Evolutionary conservation across 2,888 invertebrate species (phyloP).

Genomic region (Periphyllus acericola): DNA sequence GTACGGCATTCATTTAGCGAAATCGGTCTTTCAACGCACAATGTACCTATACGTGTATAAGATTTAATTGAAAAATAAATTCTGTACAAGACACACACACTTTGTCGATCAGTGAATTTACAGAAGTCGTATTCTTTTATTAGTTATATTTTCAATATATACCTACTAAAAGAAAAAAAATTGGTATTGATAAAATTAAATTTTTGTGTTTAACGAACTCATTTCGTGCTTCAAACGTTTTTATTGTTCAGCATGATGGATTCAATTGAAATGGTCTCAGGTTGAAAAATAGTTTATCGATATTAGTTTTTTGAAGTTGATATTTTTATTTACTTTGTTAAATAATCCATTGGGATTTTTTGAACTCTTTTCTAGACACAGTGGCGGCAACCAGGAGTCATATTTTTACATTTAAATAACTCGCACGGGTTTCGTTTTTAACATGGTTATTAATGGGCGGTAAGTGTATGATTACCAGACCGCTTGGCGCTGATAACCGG

Average conservation of each 20-base stretch:
- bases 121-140: neutral
- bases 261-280: neutral
- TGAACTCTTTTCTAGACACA: slow-evolving; percentile 10
- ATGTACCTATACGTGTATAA: neutral
- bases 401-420: slow-evolving; percentile 37
- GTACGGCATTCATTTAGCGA: neutral
- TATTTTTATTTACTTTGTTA: neutral
- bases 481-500: slow-evolving; percentile 60
- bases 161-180: too few species aligned
- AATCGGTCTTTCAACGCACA: neutral
- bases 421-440: slow-evolving; percentile 43
- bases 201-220: too few species aligned
- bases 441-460: slow-evolving; percentile 39
- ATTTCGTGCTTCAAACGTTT: too few species aligned
- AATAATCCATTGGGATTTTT: slow-evolving; percentile 10
- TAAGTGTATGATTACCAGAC: slow-evolving; percentile 44
- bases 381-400: slow-evolving; percentile 23
- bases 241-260: neutral
- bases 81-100: neutral
- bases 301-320: neutral
- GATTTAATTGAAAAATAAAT: neutral
- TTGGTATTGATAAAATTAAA: neutral
- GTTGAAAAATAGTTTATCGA: neutral
- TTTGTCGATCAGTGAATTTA: neutral
- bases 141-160: neutral